phyloP scores from a whole-genome alignment of 1,140 invertebrate species.

The Drosophila mojavensis region DNA sequence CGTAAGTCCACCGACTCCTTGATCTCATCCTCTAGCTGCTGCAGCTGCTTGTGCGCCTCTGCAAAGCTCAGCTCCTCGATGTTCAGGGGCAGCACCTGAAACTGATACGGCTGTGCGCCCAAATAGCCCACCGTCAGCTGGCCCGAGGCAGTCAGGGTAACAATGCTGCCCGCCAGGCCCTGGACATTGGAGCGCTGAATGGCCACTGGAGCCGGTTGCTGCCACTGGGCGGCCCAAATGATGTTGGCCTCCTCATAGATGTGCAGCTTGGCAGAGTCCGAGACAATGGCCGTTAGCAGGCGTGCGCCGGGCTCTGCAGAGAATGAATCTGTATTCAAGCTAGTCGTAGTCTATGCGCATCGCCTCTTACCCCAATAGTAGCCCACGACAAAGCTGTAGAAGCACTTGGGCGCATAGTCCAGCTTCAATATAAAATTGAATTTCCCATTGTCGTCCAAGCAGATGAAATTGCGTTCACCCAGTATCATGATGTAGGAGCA shows the following conservation, averaged over 20 bases:
- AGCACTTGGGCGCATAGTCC: conserved; percentile 81
- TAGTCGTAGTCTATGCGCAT: background rate
- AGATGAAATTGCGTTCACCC: conserved; percentile 76
- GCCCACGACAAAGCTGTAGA: conserved; percentile 75
- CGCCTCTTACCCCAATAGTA: conserved; percentile 79
- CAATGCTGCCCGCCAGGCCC: conserved; percentile 68
- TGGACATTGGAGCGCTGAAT: conserved; percentile 78
- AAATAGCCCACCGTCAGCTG: conserved; percentile 73
- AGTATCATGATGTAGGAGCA: conserved; percentile 74
- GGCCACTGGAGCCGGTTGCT: conserved; percentile 71
- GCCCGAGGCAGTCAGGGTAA: conserved; percentile 66
- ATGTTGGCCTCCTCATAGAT: conserved; percentile 90
- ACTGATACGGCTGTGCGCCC: conserved; percentile 77
- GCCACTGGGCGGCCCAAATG: conserved; percentile 90
- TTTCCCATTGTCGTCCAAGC: conserved; percentile 72
- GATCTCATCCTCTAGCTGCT: conserved; percentile 81
- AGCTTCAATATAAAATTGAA: conserved; percentile 79
- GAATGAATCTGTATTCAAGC: fast-evolving
- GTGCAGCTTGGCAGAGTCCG: conserved; percentile 87
- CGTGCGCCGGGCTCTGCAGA: conserved; percentile 85
- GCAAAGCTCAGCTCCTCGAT: conserved; percentile 71
- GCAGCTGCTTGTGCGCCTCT: conserved; percentile 76
- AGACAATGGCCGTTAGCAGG: conserved; percentile 86
- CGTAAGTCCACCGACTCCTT: conserved; percentile 76
- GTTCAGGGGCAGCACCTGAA: conserved; percentile 76